These are phyloP conservation scores for Enteromius mattozi DNA, from an alignment of 2,797 vertebrate species.

Conservation along the genomic window DNA sequence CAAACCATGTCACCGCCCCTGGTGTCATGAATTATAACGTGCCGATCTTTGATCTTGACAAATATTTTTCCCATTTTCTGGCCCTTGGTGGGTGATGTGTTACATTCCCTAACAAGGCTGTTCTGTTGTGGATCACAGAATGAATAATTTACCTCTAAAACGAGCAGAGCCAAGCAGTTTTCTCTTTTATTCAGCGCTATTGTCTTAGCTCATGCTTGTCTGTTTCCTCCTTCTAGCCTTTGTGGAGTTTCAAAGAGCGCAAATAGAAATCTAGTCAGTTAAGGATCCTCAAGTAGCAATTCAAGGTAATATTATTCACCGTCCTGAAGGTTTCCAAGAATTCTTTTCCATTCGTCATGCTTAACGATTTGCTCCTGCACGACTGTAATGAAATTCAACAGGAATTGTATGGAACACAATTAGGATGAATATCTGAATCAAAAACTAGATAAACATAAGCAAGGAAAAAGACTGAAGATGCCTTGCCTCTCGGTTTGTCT, in stretches of 20 bases:
- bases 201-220: constrained; percentile 27
- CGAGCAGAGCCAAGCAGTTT: constrained; percentile 41
- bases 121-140: constrained; percentile 54
- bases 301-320: constrained; percentile 24
- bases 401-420: not conserved
- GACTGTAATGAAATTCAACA: not conserved
- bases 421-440: not conserved
- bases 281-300: constrained; percentile 23
- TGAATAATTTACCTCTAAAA: constrained; percentile 51
- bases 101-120: constrained; percentile 55
- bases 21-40: constrained; percentile 58
- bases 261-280: constrained; percentile 26
- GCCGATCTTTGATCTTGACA: constrained; percentile 56
- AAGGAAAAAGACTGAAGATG: not conserved
- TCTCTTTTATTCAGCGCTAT: constrained; percentile 5
- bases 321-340: constrained; percentile 11
- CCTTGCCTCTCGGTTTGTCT: constrained; percentile 20
- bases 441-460: not conserved
- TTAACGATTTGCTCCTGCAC: not conserved
- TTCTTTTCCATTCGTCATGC: not conserved
- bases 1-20: constrained; percentile 52
- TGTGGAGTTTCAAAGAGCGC: constrained; percentile 18
- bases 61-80: constrained; percentile 54
- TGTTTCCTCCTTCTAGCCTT: constrained; percentile 22
- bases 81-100: constrained; percentile 51